Evolutionary conservation across 2,113 vertebrate species (phyloP).

Genomic region (Albula goreensis): DNA sequence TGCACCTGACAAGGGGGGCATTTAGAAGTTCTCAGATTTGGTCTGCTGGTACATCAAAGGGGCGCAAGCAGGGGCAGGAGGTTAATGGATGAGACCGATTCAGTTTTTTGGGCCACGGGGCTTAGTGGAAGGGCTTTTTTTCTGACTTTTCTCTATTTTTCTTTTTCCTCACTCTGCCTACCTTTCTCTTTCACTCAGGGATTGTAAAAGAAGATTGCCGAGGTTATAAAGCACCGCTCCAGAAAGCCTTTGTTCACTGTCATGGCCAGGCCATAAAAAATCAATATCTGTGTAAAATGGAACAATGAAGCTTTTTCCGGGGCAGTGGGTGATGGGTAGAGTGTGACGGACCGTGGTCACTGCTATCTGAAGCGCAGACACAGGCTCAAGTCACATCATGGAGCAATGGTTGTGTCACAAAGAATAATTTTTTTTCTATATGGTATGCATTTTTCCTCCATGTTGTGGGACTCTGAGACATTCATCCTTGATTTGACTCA

Average conservation of each 20-base stretch:
- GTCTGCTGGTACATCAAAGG: background rate
- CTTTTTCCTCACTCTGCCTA: background rate
- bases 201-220: conserved; percentile 25
- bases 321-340: background rate
- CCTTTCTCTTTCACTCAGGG: conserved; percentile 14
- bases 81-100: background rate
- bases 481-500: too few species aligned
- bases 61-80: background rate
- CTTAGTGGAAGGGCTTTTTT: background rate
- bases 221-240: conserved; percentile 11
- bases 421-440: too few species aligned
- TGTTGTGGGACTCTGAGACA: too few species aligned
- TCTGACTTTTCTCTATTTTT: background rate
- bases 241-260: conserved; percentile 14
- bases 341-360: background rate
- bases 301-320: conserved; percentile 22
- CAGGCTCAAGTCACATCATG: too few species aligned
- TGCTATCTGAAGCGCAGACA: background rate
- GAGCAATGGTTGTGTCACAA: too few species aligned
- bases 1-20: background rate
- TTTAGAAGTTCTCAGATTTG: background rate
- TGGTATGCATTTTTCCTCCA: too few species aligned
- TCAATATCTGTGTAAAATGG: conserved; percentile 18
- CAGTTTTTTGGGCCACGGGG: background rate
- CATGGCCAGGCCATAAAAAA: conserved; percentile 20